A percentile compares a stretch with the other conserved stretches of the same genome.
Conservation (phyloP, 2,113 vertebrate genomes). For the Oreochromis aureus region DNA sequence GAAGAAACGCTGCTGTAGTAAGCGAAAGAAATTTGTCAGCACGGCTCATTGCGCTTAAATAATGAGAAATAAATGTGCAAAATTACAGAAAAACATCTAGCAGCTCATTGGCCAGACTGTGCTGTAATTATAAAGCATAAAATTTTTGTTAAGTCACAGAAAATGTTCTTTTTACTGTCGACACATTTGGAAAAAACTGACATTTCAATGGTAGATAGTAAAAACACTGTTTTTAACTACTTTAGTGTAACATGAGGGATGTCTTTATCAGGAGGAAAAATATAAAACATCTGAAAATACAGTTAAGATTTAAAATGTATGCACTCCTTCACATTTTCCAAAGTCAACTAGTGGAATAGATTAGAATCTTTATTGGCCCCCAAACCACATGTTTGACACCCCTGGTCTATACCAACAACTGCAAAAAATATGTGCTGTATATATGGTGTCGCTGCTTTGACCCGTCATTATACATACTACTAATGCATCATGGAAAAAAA, state of each 20-base stretch:
- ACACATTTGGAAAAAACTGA: not conserved
- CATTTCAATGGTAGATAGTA: not conserved
- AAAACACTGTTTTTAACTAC: not conserved
- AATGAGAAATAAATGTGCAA: not conserved
- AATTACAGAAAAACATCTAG: not conserved
- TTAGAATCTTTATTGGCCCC: not conserved
- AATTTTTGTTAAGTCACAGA: not conserved
- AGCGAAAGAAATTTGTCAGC: not conserved
- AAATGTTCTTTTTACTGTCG: not conserved
- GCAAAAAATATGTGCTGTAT: not conserved
- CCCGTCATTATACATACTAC: not conserved
- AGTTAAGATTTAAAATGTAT: not conserved
- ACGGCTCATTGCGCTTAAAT: not conserved
- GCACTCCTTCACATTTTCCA: not conserved
- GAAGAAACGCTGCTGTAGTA: not conserved
- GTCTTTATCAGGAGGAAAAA: not conserved
- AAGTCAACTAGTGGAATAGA: not conserved
- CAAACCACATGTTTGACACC: not conserved
- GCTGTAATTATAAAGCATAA: not conserved
- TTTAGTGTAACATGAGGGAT: not conserved
- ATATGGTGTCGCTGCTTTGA: not conserved
- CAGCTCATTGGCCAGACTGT: not conserved
- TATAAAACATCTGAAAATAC: not conserved
- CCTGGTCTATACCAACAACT: not conserved
- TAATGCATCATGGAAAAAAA: conserved; percentile 12